Percentiles rank a stretch among this genome's conserved stretches.
Evolutionary conservation across 2,797 vertebrate species (phyloP).

Genomic region (Pygocentrus nattereri): DNA sequence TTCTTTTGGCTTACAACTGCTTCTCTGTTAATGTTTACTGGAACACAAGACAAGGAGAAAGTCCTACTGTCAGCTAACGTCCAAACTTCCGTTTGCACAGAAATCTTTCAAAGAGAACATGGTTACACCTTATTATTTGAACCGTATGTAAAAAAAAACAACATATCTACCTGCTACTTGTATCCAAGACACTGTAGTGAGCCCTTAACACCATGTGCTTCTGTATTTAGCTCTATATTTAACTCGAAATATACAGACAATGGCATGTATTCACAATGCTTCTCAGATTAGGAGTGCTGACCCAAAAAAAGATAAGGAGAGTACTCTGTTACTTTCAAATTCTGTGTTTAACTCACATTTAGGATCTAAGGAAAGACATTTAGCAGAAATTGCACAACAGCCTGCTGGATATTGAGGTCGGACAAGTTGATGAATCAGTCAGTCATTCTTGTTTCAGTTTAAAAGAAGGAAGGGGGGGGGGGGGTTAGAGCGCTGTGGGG

Average conservation of each 20-base stretch:
- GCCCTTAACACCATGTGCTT: background rate
- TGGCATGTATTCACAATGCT: too few relatives aligned
- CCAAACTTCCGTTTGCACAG: background rate
- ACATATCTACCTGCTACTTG: too few relatives aligned
- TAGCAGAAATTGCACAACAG: background rate
- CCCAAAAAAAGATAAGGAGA: background rate
- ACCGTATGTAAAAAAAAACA: too few relatives aligned
- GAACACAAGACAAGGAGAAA: background rate
- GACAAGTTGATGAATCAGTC: slow-evolving; percentile 15
- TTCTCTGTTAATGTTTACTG: background rate
- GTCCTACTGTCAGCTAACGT: background rate
- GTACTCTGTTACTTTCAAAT: background rate
- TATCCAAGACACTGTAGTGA: background rate
- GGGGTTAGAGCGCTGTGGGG: background rate
- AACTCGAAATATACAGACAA: too few relatives aligned
- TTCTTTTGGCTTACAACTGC: background rate
- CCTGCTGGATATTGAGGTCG: background rate
- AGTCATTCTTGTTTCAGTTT: background rate
- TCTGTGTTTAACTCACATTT: background rate
- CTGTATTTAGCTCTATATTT: background rate
- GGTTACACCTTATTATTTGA: too few relatives aligned
- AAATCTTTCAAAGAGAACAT: too few relatives aligned
- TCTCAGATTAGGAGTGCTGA: too few relatives aligned
- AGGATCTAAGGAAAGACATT: background rate
- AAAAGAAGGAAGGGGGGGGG: background rate